Base-by-base conservation (phyloP, 2,113 vertebrate genomes). In the Sinocyclocheilus anshuiensis region DNA sequence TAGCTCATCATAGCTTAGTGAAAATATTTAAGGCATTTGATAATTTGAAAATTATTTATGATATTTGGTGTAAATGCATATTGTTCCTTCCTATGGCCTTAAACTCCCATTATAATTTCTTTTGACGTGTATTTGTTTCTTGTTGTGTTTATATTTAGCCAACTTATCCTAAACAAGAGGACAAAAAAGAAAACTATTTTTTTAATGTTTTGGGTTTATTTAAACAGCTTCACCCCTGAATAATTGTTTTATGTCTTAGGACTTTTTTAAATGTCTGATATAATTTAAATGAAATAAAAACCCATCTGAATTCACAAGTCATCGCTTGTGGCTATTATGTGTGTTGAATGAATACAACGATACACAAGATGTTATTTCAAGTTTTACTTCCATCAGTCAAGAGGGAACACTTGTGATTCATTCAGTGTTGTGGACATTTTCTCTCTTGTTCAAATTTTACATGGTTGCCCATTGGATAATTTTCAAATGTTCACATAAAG, bases 41-140 rank as follows among this genome's bases (percentile, higher is more conserved):
- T 90, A 88, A 91, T 90, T 92, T 93, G 89, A 87, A 91, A 91
- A 92, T 94, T 92, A 93, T 94, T 92, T 93, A 93, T 85, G 85
- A 87, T 94, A 91, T 92, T 92, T 90, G 88, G 87, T 94, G 93
- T 94, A 90, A 90, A 89, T 88, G 50, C 86, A 88, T 83, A 84
- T 91, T 91, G 89, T 92, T 92, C 91, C 90, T 93, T 92, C 86
- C 87, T 91, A 92, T 91, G 91, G 94, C 93, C 94, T 95, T 94
- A 94, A 93, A 91, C 81, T 91, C 84, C 85, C 85, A 87, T 87
- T 84, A 89, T 86, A 36, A 88, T 90, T 92, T 90, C 87, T 87
- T 80, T 91, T 88, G 55, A 90, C 86, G 90, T 93, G 91, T 89
- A 82, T 92, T 84, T 90, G 91, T 93, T 85, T 86, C 86, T 90